These are phyloP conservation scores for Tolmerus cingulatus DNA, from an alignment of 2,888 invertebrate genomes.

Conservation along the genomic window DNA sequence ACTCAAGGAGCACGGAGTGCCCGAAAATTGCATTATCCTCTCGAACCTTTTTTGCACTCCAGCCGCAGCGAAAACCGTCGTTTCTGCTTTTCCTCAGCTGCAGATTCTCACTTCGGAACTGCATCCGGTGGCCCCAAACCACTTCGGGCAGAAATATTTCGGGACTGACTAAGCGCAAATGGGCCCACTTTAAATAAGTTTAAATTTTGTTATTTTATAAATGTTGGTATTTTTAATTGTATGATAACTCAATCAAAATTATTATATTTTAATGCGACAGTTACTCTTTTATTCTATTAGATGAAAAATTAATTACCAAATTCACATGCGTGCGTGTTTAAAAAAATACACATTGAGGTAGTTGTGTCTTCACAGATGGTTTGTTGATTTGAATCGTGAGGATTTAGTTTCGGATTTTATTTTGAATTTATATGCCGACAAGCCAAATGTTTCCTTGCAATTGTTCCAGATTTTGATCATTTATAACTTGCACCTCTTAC, in stretches of 20 bases:
- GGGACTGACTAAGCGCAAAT: conserved; percentile 81
- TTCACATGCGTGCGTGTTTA: too few relatives aligned
- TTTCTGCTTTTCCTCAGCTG: conserved; percentile 86
- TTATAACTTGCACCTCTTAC: too few relatives aligned
- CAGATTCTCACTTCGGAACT: conserved; percentile 96
- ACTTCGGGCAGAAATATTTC: conserved; percentile 98
- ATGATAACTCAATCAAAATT: neutral
- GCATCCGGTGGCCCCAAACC: conserved; percentile 93
- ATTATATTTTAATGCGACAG: neutral
- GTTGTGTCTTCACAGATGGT: neutral
- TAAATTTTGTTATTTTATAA: conserved; percentile 9
- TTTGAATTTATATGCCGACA: too few relatives aligned
- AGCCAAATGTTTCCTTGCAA: too few relatives aligned
- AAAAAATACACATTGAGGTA: too few relatives aligned
- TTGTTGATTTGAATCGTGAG: too few relatives aligned
- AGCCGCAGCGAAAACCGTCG: conserved; percentile 82
- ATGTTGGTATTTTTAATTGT: neutral
- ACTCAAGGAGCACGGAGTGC: conserved; percentile 91
- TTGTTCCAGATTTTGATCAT: too few relatives aligned
- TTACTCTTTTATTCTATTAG: neutral
- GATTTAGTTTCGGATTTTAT: too few relatives aligned
- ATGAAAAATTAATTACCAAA: neutral
- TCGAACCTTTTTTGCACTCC: conserved; percentile 98
- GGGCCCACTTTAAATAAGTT: conserved; percentile 31
- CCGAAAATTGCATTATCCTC: conserved; percentile 93